phyloP scores from a whole-genome alignment of 2,113 vertebrate genomes.

The Catharus bicknelli region DNA sequence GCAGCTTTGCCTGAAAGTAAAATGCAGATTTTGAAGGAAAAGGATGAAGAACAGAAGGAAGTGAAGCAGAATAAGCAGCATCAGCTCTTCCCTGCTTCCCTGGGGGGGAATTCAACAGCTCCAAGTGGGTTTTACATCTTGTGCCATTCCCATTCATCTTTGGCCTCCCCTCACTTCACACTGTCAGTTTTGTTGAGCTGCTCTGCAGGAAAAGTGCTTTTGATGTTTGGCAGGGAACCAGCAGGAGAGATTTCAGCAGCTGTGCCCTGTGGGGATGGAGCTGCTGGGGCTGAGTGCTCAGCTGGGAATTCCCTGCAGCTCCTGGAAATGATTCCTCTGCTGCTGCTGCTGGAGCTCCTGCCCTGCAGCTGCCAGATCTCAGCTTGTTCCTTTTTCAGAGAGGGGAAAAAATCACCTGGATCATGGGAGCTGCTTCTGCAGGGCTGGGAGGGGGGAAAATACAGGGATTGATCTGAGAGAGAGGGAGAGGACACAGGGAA shows the following conservation, averaged over 20 bases:
- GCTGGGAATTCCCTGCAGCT: background rate
- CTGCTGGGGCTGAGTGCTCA: background rate
- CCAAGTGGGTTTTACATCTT: background rate
- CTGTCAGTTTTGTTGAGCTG: background rate
- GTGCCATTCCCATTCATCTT: background rate
- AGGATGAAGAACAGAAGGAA: background rate
- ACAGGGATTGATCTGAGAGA: background rate
- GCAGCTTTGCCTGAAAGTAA: background rate
- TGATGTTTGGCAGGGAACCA: background rate
- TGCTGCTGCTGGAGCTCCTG: background rate
- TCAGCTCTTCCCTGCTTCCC: background rate
- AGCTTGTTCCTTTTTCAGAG: background rate
- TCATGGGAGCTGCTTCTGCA: too few species aligned
- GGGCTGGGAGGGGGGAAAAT: too few species aligned
- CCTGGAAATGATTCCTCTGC: background rate
- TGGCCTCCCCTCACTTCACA: background rate
- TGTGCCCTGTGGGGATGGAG: background rate
- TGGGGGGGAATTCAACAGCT: background rate
- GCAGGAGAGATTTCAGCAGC: background rate
- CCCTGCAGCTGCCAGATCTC: background rate
- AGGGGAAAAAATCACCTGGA: background rate
- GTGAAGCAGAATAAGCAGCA: background rate
- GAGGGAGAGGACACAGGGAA: too few species aligned
- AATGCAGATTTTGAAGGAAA: background rate
- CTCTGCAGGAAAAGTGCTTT: background rate